Evolutionary conservation across 2,113 vertebrate species (phyloP), one percentile per base, ranked within the genome.

Genomic region (Grus americana): DNA sequence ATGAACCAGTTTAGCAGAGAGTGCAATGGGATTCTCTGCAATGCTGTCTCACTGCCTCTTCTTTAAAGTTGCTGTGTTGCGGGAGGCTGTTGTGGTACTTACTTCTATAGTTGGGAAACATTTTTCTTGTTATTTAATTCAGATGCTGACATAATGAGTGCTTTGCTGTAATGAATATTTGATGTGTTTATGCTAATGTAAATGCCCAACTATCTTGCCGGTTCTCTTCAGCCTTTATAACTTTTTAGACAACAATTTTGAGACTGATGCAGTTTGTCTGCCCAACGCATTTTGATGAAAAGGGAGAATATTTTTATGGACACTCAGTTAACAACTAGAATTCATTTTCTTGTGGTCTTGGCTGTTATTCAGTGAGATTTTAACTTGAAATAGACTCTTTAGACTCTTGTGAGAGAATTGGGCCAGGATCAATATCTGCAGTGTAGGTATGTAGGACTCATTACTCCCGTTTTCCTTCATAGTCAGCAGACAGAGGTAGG

Each of bases 121-220:
- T 95, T 91, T 81, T 96, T 95, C 92, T 94, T 86, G 67, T 88
- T 95, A 78, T 95, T 96, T 94, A 93, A 92, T 93, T 93, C 84
- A 81, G 84, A 72, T 87, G 57, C 84, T 96, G 96, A 91, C 93
- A 95, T 94, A 95, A 95, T 91, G 91, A 95, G 94, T 92, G 65
- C 93, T 94, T 2, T 4, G 73, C 87, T 93, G 52, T 81, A 92
- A 95, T 97, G 95, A 96, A 95, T 97, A 97, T 97, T 96, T 94
- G 93, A 96, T 97, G 91, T 71, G 86, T 73, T 96, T 89, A 71
- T 87, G 89, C 78, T 94, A 78, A 95, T 92, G 23, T 57, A 84
- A 91, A 95, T 85, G 52, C 91, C 22, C 80, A 87, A 2, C 76
- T 89, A 79, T 63, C 44, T 79, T 86, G 55, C 76, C 32, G 72